Percentiles rank a stretch among this genome's conserved stretches.
Conservation (phyloP, 2,797 vertebrate genomes). For the Galaxias olidus region DNA sequence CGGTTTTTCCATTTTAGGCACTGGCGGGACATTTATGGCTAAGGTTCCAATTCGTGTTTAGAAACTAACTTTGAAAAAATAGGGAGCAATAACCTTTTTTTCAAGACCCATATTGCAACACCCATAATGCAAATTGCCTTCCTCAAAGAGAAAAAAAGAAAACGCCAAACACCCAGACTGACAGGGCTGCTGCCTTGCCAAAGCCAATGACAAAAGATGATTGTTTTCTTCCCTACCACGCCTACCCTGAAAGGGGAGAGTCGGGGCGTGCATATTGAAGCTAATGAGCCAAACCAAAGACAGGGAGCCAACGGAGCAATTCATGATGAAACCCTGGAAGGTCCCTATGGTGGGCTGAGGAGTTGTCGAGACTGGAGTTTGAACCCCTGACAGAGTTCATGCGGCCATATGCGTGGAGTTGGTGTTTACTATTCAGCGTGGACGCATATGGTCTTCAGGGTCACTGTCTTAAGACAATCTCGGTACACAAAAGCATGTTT, state of each 20-base stretch:
- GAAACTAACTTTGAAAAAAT: too few relatives aligned
- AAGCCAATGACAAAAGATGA: slow-evolving; percentile 25
- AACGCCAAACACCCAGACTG: slow-evolving; percentile 39
- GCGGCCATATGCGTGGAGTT: slow-evolving; percentile 87
- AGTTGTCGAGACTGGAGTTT: slow-evolving; percentile 64
- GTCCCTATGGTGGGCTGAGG: slow-evolving; percentile 54
- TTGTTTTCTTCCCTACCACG: slow-evolving; percentile 15
- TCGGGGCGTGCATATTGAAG: slow-evolving; percentile 21
- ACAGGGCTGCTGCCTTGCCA: slow-evolving; percentile 26
- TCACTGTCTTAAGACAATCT: slow-evolving; percentile 86
- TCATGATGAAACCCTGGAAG: slow-evolving; percentile 66
- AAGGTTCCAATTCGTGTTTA: slow-evolving; percentile 33
- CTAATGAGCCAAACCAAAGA: slow-evolving; percentile 82
- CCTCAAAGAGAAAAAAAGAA: slow-evolving; percentile 40
- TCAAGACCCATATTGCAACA: neutral
- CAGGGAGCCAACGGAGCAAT: slow-evolving; percentile 84
- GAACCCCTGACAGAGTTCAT: slow-evolving; percentile 73
- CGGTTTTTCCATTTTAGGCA: too few relatives aligned
- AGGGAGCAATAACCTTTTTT: neutral
- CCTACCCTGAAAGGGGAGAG: slow-evolving; percentile 15
- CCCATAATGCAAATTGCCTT: slow-evolving; percentile 44
- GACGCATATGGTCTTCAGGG: slow-evolving; percentile 85
- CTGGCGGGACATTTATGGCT: too few relatives aligned
- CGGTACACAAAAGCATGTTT: slow-evolving; percentile 86
- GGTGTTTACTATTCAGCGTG: slow-evolving; percentile 79